Percentiles rank a stretch among this genome's conserved stretches.
Evolutionary conservation across 2,113 vertebrate species (phyloP).

Genomic region (Syrmaticus mikado): DNA sequence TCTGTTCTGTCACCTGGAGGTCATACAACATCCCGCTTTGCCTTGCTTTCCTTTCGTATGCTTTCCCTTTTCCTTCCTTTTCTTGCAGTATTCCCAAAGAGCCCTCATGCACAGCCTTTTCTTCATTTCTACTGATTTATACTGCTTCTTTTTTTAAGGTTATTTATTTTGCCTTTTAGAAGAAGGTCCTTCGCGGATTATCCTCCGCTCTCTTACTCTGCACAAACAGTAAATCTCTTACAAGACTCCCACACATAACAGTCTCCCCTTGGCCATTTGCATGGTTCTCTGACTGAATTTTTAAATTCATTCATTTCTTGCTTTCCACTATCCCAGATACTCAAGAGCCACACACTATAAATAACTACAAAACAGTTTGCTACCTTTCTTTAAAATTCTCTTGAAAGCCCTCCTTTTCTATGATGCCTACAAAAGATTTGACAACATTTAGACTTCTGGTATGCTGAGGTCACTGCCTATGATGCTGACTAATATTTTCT

Average conservation of each 20-base stretch:
- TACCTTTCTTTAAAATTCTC: not conserved
- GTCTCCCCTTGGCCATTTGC: not conserved
- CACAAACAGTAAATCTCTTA: not conserved
- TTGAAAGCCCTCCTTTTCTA: slow-evolving; percentile 1
- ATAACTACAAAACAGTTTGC: not conserved
- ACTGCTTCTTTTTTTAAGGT: not conserved
- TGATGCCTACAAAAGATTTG: slow-evolving; percentile 27
- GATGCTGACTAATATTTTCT: slow-evolving; percentile 71
- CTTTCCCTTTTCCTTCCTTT: not conserved
- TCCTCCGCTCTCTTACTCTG: not conserved
- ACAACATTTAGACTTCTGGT: slow-evolving; percentile 41
- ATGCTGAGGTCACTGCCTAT: slow-evolving; percentile 56
- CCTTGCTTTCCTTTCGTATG: not conserved
- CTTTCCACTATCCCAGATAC: not conserved
- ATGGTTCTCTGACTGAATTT: not conserved
- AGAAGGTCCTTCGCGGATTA: not conserved
- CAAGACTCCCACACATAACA: not conserved
- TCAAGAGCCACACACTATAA: not conserved
- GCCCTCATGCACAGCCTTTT: not conserved
- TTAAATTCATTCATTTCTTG: not conserved
- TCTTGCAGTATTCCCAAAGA: not conserved
- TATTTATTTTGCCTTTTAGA: not conserved
- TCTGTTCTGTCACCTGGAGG: not conserved
- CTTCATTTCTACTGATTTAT: not conserved
- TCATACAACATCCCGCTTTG: not conserved